These are phyloP conservation scores for Anthoscopus minutus DNA, from an alignment of 2,113 vertebrate species.

Conservation along the genomic window DNA sequence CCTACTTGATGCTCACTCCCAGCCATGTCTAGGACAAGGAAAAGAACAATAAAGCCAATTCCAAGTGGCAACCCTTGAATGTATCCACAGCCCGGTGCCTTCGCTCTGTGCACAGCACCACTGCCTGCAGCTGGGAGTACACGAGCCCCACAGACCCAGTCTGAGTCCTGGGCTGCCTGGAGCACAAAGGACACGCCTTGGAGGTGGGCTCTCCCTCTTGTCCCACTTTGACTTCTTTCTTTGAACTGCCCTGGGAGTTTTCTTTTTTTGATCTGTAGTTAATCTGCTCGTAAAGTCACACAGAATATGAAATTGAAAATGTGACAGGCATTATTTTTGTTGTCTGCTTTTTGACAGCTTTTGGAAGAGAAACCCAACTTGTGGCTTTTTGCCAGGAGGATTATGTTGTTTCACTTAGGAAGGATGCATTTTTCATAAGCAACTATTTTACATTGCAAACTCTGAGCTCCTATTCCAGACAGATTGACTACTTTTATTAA, in stretches of 20 bases:
- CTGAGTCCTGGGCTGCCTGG: neutral
- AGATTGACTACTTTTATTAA: conserved; percentile 27
- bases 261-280: neutral
- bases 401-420: neutral
- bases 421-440: conserved; percentile 36
- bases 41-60: neutral
- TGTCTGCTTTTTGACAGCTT: conserved; percentile 3
- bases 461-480: neutral
- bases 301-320: neutral
- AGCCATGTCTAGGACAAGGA: neutral
- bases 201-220: neutral
- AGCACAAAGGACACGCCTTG: neutral
- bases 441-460: conserved; percentile 47
- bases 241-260: neutral
- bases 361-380: conserved; percentile 6
- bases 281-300: neutral
- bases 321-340: neutral
- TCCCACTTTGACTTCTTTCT: neutral
- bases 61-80: neutral
- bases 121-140: neutral
- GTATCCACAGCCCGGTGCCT: accelerated
- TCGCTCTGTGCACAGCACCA: accelerated
- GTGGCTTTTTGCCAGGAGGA: neutral
- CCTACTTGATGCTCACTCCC: neutral
- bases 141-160: accelerated